Percentiles rank a stretch among this genome's conserved stretches.
Conservation (phyloP, 2,888 invertebrate genomes). For the Noctua fimbriata region DNA sequence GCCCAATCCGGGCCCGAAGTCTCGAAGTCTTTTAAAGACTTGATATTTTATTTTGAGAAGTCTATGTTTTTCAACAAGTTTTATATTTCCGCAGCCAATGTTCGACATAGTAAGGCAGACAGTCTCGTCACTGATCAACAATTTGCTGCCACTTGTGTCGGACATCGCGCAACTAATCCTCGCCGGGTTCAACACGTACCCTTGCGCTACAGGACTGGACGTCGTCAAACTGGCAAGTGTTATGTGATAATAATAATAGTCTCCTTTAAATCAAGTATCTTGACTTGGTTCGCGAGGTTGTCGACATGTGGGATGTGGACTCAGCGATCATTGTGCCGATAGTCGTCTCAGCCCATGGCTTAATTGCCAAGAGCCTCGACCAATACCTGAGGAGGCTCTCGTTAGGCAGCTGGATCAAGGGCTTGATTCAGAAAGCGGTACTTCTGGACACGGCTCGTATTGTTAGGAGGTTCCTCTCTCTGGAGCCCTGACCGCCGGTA, state of each 20-base stretch:
- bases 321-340: too few relatives aligned
- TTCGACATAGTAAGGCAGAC: conserved; percentile 94
- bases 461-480: too few relatives aligned
- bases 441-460: too few relatives aligned
- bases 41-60: background rate
- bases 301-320: too few relatives aligned
- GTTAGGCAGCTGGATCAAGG: too few relatives aligned
- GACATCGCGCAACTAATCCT: conserved; percentile 93
- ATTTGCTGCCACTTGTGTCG: conserved; percentile 92
- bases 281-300: too few relatives aligned
- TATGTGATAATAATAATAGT: background rate
- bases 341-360: too few relatives aligned
- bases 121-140: conserved; percentile 93
- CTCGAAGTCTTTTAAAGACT: background rate
- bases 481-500: too few relatives aligned
- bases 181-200: conserved; percentile 92
- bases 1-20: background rate
- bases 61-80: background rate
- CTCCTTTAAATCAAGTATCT: too few relatives aligned
- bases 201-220: conserved; percentile 93
- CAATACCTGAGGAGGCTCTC: too few relatives aligned
- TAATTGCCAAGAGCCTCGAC: too few relatives aligned
- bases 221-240: conserved; percentile 93
- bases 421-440: too few relatives aligned
- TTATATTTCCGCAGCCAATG: conserved; percentile 89